Evolutionary conservation across 2,888 invertebrate species (phyloP).

Genomic region (Leptopilina syphax): DNA sequence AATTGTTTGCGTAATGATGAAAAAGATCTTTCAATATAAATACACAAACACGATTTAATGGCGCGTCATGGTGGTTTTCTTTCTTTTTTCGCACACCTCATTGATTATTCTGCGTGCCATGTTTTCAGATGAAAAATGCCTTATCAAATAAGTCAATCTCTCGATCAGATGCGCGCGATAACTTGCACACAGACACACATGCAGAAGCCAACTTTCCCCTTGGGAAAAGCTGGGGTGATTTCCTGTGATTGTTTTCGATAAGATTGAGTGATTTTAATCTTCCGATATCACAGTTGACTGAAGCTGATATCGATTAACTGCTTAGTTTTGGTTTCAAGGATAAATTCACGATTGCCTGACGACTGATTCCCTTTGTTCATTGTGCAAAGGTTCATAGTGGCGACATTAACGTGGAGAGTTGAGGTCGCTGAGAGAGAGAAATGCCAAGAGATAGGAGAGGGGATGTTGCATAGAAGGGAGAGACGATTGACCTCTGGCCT

Average conservation of each 20-base stretch:
- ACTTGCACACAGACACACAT: background rate
- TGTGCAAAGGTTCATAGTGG: constrained; percentile 39
- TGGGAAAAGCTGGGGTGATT: constrained; percentile 8
- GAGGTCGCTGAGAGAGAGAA: constrained; percentile 21
- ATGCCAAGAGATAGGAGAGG: background rate
- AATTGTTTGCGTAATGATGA: too few relatives aligned
- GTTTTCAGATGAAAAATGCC: background rate
- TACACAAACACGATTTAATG: too few relatives aligned
- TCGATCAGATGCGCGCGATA: background rate
- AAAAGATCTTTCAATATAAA: too few relatives aligned
- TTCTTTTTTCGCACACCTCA: background rate
- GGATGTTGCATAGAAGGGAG: background rate
- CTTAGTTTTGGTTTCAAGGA: constrained; percentile 38
- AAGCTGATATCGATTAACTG: constrained; percentile 38
- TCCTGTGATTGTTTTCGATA: constrained; percentile 37
- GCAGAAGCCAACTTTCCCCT: constrained; percentile 17
- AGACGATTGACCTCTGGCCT: constrained; percentile 30
- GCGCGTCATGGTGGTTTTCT: background rate
- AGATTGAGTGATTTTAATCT: constrained; percentile 39
- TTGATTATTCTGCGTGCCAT: constrained; percentile 4
- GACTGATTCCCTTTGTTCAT: constrained; percentile 41
- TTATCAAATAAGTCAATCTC: constrained; percentile 25
- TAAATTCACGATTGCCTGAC: constrained; percentile 31
- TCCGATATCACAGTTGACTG: constrained; percentile 37
- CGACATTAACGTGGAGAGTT: constrained; percentile 40